These are phyloP conservation scores for Cinclus mexicanus DNA, from an alignment of 2,113 vertebrate genomes.

Conservation along the genomic window DNA sequence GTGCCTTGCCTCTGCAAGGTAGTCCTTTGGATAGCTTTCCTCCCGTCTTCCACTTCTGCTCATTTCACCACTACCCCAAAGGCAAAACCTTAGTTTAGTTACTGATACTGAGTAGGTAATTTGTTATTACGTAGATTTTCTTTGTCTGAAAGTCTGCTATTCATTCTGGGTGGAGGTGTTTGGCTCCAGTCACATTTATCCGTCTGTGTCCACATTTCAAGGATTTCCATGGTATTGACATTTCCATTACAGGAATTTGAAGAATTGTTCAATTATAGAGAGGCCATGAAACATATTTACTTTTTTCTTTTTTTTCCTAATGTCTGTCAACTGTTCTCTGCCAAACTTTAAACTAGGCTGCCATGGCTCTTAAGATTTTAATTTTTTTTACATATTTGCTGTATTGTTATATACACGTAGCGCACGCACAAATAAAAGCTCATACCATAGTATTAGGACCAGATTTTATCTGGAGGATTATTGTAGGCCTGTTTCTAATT, in stretches of 20 bases:
- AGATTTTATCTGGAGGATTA: slow-evolving; percentile 62
- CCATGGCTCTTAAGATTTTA: neutral
- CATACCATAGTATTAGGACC: neutral
- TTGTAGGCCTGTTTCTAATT: slow-evolving; percentile 47
- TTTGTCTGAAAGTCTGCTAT: slow-evolving; percentile 2
- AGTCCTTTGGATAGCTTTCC: neutral
- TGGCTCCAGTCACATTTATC: slow-evolving; percentile 59
- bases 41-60: neutral
- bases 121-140: slow-evolving; percentile 8
- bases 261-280: slow-evolving; percentile 64
- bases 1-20: neutral
- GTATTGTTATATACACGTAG: neutral
- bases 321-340: slow-evolving; percentile 57
- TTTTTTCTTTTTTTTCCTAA: neutral
- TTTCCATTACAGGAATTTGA: slow-evolving; percentile 69
- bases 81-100: neutral
- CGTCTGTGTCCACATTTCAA: slow-evolving; percentile 59
- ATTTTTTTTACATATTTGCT: neutral
- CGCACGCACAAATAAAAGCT: neutral
- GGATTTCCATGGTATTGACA: slow-evolving; percentile 67
- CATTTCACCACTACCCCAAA: neutral
- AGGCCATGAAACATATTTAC: slow-evolving; percentile 57
- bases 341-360: slow-evolving; percentile 58
- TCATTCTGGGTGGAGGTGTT: slow-evolving; percentile 51
- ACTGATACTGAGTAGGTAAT: neutral